Evolutionary conservation across 2,888 invertebrate species (phyloP), one percentile per base, ranked within the genome.

Genomic region (Pachymerium ferrugineum): DNA sequence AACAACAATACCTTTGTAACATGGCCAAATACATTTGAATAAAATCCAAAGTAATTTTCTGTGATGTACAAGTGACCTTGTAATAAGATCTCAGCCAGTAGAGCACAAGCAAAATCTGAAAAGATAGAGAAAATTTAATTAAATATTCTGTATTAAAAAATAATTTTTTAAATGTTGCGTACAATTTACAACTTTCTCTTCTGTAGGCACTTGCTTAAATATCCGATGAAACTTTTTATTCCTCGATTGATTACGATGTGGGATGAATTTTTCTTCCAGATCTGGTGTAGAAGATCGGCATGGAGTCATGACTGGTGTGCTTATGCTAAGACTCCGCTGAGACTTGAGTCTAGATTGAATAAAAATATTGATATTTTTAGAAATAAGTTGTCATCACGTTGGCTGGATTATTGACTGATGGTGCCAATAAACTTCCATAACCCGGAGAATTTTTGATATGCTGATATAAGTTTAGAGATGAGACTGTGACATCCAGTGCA

Each of bases 41-140:
- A 94, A 86, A 96, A 96, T 79, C 94, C 95, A 85, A 96, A 94
- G 85, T 94, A 94, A 83, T 94, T 93, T 81, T 92, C 90, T 77
- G 95, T 94, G 81, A 96, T 93, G 85, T 95, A 96, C 78, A 97
- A 87, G 82, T 93, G 91, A 74, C 96, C 96, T 85, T 96, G 96
- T 28, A 96, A 88, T 73, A 96, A 85, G 79, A 95, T 93, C 83
- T 96, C 96, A 76, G 93, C 92, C 76, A 94, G 91, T 79, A 94
- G 87, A 76, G 95, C 95, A 84, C 95, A 95, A 69, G 94, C 93
- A 85, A 92, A 96, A 86, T 93, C 91, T 91, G 85, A 25, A 86
- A 86, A 75, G 8, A 33, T 47, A 72, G 16, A 69, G 28, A 69
- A 28, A 30, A 70, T 10, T 22, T 1, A 54, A 70, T 62, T 22